Conservation (phyloP, 35 echinoderm and acorn worm species). For the Heliocidaris tuberculata region DNA sequence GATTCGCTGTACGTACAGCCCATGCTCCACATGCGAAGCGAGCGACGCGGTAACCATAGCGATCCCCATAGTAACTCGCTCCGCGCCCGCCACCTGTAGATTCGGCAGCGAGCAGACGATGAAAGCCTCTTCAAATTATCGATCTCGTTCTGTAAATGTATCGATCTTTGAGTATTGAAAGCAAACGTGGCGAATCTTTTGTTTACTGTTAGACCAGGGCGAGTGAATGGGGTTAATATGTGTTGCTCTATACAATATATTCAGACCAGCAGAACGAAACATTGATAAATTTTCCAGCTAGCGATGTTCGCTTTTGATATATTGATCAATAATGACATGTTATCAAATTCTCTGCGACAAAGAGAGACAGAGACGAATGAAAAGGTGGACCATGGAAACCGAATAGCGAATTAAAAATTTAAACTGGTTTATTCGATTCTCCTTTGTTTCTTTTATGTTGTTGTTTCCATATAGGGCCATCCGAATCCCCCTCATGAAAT, state of each 20-base stretch:
- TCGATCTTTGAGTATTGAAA: slow-evolving; percentile 3
- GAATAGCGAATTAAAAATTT: neutral
- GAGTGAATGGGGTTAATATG: neutral
- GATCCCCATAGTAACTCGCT: neutral
- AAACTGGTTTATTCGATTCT: neutral
- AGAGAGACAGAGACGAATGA: neutral
- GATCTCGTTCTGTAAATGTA: slow-evolving; percentile 15
- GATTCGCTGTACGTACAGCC: neutral
- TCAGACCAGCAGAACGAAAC: neutral
- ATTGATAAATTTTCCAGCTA: neutral
- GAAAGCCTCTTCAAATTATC: neutral
- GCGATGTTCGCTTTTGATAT: neutral
- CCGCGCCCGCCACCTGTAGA: slow-evolving; percentile 8
- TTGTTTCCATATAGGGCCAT: neutral
- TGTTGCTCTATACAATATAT: neutral
- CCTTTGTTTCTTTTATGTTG: neutral
- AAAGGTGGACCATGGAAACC: neutral
- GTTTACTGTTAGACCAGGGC: neutral
- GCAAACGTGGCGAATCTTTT: slow-evolving; percentile 5
- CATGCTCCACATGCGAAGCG: neutral
- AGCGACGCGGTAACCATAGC: neutral
- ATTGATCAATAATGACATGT: neutral
- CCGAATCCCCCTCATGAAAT: neutral
- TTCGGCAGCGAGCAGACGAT: neutral
- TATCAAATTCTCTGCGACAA: neutral